Conservation (phyloP, 2,888 invertebrate species). For the Drosophila sordidula region DNA sequence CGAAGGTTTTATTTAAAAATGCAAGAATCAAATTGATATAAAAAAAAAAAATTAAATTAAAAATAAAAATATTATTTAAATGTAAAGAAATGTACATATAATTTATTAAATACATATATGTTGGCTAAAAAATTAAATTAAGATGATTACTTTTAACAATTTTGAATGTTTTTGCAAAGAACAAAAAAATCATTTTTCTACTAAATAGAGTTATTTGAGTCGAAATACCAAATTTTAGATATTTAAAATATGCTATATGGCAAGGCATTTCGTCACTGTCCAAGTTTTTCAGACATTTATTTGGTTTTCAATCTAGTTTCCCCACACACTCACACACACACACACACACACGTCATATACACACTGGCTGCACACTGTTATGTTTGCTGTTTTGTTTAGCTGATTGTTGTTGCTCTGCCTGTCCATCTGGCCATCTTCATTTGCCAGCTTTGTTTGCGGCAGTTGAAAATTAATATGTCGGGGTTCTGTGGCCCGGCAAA, state of each 20-base stretch:
- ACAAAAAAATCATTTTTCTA: not conserved
- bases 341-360: slow-evolving; percentile 34
- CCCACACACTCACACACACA: not conserved
- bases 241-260: not conserved
- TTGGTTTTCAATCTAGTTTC: slow-evolving; percentile 57
- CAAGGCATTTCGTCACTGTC: slow-evolving; percentile 36
- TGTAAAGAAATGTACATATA: too few relatives aligned
- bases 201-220: not conserved
- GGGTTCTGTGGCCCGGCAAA: slow-evolving; percentile 61
- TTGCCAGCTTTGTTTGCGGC: slow-evolving; percentile 59
- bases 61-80: too few relatives aligned
- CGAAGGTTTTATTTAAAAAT: too few relatives aligned
- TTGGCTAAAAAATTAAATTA: too few relatives aligned
- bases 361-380: slow-evolving; percentile 53
- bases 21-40: too few relatives aligned
- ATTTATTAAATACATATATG: too few relatives aligned
- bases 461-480: slow-evolving; percentile 70
- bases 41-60: too few relatives aligned
- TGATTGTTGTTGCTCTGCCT: slow-evolving; percentile 22
- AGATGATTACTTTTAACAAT: too few relatives aligned
- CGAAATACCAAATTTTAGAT: too few relatives aligned
- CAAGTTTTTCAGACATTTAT: slow-evolving; percentile 58
- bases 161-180: too few relatives aligned
- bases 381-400: slow-evolving; percentile 20
- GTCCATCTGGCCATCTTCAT: slow-evolving; percentile 53